Evolutionary conservation across 37 sponge, comb jelly and placozoan genomes (phyloP).

Genomic region (Halichondria panicea): DNA sequence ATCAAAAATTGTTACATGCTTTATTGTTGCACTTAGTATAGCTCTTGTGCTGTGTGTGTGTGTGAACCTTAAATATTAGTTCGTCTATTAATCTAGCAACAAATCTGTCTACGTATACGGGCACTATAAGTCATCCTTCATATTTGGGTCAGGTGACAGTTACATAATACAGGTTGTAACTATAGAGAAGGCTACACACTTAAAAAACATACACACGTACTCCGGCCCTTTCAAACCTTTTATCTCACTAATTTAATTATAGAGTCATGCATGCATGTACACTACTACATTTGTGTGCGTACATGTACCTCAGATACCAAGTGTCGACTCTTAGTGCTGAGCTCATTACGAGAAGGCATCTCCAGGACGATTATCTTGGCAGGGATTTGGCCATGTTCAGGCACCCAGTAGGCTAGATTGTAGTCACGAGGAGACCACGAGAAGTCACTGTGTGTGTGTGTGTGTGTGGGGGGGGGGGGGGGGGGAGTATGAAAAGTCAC

Average conservation of each 20-base stretch:
- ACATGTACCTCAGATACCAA: conserved; percentile 76
- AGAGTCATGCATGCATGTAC: too few relatives aligned
- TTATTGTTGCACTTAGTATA: not conserved
- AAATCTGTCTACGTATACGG: too few relatives aligned
- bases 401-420: conserved; percentile 94
- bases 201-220: conserved; percentile 11
- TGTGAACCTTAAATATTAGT: not conserved
- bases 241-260: not conserved
- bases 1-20: not conserved
- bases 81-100: not conserved
- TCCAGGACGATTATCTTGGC: conserved; percentile 91
- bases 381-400: conserved; percentile 83
- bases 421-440: conserved; percentile 90
- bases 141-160: too few relatives aligned
- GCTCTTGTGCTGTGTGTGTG: not conserved
- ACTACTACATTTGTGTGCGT: not conserved
- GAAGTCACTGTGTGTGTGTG: conserved; percentile 66
- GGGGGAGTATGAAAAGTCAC: not conserved
- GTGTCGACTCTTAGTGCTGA: conserved; percentile 90
- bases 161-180: too few relatives aligned
- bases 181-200: too few relatives aligned
- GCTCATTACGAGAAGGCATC: conserved; percentile 80
- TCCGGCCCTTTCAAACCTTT: not conserved
- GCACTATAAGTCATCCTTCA: too few relatives aligned
- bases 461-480: not conserved